phyloP scores from a whole-genome alignment of 2,113 vertebrate species.

The Bubo blakistoni region DNA sequence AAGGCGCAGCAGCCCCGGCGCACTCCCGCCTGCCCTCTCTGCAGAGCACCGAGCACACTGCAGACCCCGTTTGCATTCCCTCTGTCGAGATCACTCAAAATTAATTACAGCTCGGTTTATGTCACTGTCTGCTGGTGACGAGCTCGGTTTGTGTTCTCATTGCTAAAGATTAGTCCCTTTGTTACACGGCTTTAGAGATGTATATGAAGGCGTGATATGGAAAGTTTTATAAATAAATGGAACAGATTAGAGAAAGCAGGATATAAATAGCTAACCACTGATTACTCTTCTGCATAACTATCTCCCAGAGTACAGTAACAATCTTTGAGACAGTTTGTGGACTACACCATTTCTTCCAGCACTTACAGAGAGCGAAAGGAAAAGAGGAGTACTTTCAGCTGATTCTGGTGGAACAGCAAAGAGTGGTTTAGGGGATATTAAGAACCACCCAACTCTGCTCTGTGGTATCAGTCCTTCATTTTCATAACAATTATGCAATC shows the following conservation, averaged over 20 bases:
- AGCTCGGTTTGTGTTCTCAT: not conserved
- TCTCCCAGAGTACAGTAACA: not conserved
- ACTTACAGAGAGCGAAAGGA: not conserved
- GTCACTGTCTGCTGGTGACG: not conserved
- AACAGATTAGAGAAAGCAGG: not conserved
- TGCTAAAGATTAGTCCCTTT: not conserved
- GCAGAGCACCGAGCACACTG: not conserved
- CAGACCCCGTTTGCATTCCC: rapidly evolving
- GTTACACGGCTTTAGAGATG: not conserved
- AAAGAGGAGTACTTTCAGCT: not conserved
- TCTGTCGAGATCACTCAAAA: not conserved
- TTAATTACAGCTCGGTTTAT: not conserved
- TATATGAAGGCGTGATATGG: not conserved
- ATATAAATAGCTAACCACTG: not conserved
- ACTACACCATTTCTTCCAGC: not conserved
- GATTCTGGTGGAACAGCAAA: not conserved
- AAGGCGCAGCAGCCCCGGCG: no score
- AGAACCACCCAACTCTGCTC: not conserved
- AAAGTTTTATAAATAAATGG: not conserved
- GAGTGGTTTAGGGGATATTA: not conserved
- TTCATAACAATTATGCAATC: not conserved
- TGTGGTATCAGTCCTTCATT: not conserved
- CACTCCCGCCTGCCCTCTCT: not conserved
- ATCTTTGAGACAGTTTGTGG: not conserved
- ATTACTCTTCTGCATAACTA: not conserved